These are phyloP conservation scores for Chrysaora quinquecirrha DNA, from an alignment of 30 jellyfish, hydroid and myxozoan species.

Conservation along the genomic window DNA sequence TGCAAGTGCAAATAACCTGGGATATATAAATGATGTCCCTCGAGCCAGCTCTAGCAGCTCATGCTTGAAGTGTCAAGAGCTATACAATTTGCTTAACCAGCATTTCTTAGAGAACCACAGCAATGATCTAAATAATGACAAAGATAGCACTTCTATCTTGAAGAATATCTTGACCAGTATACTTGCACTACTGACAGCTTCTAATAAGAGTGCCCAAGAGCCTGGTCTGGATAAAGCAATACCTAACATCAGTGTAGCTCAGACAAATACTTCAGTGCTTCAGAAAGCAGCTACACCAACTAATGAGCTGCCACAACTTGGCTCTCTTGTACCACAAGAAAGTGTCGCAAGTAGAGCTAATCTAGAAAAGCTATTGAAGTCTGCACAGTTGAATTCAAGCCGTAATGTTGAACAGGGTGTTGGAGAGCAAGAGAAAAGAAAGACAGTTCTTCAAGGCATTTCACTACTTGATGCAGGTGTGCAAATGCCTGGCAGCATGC, in stretches of 20 bases:
- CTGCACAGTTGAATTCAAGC: slow-evolving; percentile 44
- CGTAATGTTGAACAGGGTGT: slow-evolving; percentile 16
- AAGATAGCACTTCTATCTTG: slow-evolving; percentile 39
- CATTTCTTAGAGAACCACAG: slow-evolving; percentile 67
- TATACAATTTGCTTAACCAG: slow-evolving; percentile 56
- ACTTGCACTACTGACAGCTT: slow-evolving; percentile 71
- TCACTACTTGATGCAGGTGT: slow-evolving; percentile 31
- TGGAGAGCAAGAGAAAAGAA: slow-evolving; percentile 38
- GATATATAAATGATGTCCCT: slow-evolving; percentile 17
- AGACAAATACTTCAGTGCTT: slow-evolving; percentile 9
- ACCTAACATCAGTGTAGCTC: slow-evolving; percentile 11
- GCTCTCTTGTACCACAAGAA: slow-evolving; percentile 13
- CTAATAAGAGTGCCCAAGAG: slow-evolving; percentile 12
- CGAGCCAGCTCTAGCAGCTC: slow-evolving; percentile 16
- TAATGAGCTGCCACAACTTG: background rate
- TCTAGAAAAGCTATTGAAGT: slow-evolving; percentile 40
- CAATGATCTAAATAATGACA: slow-evolving; percentile 38
- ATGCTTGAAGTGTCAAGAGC: slow-evolving; percentile 78
- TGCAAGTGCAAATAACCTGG: slow-evolving; percentile 6
- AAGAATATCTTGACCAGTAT: slow-evolving; percentile 72
- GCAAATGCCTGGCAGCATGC: slow-evolving; percentile 42
- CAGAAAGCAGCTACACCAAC: background rate
- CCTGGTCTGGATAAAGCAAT: background rate
- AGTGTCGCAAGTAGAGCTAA: slow-evolving; percentile 44
- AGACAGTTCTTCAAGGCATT: slow-evolving; percentile 56